phyloP scores from a whole-genome alignment of 2,113 vertebrate species.

The Corythornis cristatus region DNA sequence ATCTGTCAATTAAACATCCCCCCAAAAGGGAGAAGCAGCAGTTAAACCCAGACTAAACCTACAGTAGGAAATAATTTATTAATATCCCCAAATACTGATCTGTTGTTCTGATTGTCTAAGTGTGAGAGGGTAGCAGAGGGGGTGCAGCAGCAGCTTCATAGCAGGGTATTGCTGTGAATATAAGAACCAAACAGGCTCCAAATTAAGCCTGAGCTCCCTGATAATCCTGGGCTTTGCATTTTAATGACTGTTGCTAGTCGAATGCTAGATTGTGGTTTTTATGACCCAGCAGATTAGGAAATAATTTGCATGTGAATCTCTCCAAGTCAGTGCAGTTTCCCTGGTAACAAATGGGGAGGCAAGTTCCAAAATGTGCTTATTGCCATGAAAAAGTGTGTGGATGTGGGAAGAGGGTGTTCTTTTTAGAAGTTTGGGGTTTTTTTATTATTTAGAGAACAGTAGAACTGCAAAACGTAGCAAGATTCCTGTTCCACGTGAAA shows the following conservation, averaged over 20 bases:
- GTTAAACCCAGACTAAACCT: neutral
- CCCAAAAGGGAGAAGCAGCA: neutral
- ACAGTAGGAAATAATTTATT: neutral
- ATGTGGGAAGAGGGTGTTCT: neutral
- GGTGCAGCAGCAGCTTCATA: neutral
- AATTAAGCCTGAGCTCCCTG: neutral
- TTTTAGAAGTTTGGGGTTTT: neutral
- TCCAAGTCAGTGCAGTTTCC: constrained; percentile 34
- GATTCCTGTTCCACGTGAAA: constrained; percentile 20
- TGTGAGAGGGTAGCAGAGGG: neutral
- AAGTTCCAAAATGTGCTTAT: neutral
- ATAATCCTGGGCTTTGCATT: constrained; percentile 51
- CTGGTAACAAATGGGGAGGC: constrained; percentile 45
- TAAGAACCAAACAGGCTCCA: neutral
- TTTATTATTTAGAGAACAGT: neutral
- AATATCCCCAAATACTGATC: neutral
- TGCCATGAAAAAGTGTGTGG: neutral
- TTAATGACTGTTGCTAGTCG: constrained; percentile 3
- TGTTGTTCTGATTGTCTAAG: neutral
- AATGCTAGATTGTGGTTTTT: constrained; percentile 43
- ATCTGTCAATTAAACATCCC: neutral
- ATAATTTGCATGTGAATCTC: constrained; percentile 41
- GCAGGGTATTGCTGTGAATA: neutral
- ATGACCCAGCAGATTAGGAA: constrained; percentile 41
- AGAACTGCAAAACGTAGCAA: neutral